These are phyloP conservation scores for Neodiprion pinetum DNA, from an alignment of 1,140 invertebrate species.

Conservation along the genomic window DNA sequence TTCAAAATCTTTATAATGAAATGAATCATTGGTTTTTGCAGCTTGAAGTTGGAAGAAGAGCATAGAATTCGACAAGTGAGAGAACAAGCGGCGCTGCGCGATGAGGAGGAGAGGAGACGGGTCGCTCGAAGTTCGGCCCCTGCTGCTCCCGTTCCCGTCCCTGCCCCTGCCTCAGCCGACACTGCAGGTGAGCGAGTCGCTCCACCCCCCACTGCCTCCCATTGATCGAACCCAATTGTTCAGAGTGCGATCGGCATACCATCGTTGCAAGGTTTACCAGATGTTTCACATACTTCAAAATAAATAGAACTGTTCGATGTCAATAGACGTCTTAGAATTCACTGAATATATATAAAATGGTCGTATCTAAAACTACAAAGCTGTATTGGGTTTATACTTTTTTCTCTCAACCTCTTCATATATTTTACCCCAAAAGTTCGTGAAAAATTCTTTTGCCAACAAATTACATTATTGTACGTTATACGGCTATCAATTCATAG, in stretches of 20 bases:
- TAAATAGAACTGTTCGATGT: neutral
- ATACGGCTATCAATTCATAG: too few relatives aligned
- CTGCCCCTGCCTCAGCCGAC: conserved; percentile 56
- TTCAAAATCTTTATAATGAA: neutral
- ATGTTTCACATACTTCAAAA: conserved; percentile 1
- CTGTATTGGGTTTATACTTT: too few relatives aligned
- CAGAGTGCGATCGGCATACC: conserved; percentile 6
- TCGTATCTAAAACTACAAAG: neutral
- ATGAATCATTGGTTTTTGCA: conserved; percentile 34
- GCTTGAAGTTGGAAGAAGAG: conserved; percentile 72
- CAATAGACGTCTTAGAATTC: neutral
- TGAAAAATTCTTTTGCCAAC: too few relatives aligned
- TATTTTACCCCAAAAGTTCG: too few relatives aligned
- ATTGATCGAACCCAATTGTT: conserved; percentile 45
- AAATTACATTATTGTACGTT: too few relatives aligned
- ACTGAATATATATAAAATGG: neutral
- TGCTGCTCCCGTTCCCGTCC: conserved; percentile 53
- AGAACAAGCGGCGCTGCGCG: conserved; percentile 60
- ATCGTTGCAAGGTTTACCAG: conserved; percentile 3
- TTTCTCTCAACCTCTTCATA: too few relatives aligned
- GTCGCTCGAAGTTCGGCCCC: conserved; percentile 61
- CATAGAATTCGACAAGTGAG: conserved; percentile 66
- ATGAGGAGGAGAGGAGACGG: conserved; percentile 65
- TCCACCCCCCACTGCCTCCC: conserved; percentile 60
- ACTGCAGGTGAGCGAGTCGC: conserved; percentile 62